Conservation (phyloP, 2,113 vertebrate genomes). For the Protobothrops flavoviridis region DNA sequence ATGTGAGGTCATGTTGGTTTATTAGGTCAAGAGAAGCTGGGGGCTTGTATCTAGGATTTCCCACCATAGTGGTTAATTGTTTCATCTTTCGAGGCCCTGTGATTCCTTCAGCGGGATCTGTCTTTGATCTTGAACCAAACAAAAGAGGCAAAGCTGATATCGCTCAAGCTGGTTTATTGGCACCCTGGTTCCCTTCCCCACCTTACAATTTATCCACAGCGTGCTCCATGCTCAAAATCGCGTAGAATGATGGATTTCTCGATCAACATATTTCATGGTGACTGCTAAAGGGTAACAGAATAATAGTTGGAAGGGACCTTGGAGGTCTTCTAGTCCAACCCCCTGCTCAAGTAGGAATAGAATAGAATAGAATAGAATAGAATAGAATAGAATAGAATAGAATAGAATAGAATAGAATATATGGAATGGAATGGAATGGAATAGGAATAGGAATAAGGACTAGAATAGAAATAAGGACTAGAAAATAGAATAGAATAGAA, state of each 20-base stretch:
- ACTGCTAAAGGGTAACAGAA: neutral
- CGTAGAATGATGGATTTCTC: neutral
- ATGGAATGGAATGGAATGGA: too few species aligned
- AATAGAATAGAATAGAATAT: too few species aligned
- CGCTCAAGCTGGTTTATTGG: neutral
- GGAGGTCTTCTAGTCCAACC: neutral
- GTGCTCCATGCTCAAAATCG: neutral
- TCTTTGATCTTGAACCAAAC: neutral
- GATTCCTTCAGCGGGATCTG: neutral
- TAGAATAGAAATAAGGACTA: too few species aligned
- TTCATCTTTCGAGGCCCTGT: neutral
- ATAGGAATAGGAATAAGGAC: too few species aligned
- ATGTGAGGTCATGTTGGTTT: neutral
- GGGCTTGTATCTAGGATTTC: neutral
- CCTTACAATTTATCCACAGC: neutral
- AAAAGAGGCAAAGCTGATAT: accelerated
- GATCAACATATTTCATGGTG: neutral
- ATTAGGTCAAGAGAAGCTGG: neutral
- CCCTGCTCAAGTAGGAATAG: neutral
- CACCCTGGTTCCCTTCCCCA: neutral
- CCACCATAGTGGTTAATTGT: neutral
- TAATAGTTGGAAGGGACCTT: neutral
- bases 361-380: too few species aligned
- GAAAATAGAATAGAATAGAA: too few species aligned
- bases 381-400: too few species aligned